Percentiles rank a stretch among this genome's conserved stretches.
These are phyloP conservation scores for Ditylenchus weischeri DNA, from an alignment of 2,888 invertebrate species.

Conservation along the genomic window DNA sequence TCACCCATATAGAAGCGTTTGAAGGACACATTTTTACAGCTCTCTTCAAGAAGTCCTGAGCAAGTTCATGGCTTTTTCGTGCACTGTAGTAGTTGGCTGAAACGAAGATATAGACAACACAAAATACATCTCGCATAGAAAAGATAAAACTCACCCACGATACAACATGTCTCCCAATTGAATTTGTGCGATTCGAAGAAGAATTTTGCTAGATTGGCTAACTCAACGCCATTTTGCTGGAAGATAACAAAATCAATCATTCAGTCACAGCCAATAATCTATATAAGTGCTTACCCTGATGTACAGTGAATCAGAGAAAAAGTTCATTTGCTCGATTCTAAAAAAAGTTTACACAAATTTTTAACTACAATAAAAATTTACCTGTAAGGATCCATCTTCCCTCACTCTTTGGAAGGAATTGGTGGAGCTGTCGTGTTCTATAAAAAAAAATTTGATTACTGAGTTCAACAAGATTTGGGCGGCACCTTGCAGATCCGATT, in stretches of 20 bases:
- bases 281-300: slow-evolving; percentile 64
- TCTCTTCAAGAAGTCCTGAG: slow-evolving; percentile 86
- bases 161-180: slow-evolving; percentile 92
- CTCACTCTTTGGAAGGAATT: slow-evolving; percentile 74
- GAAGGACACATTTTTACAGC: slow-evolving; percentile 48
- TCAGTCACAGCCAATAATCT: background rate
- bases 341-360: background rate
- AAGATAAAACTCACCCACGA: slow-evolving; percentile 71
- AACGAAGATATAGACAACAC: slow-evolving; percentile 36
- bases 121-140: background rate
- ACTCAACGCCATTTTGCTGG: slow-evolving; percentile 67
- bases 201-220: slow-evolving; percentile 87
- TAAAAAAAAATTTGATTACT: slow-evolving; percentile 13
- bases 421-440: slow-evolving; percentile 49
- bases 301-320: slow-evolving; percentile 90
- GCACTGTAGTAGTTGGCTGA: slow-evolving; percentile 93
- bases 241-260: slow-evolving; percentile 11
- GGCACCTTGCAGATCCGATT: slow-evolving; percentile 43
- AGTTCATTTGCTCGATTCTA: slow-evolving; percentile 84
- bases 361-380: background rate
- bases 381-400: slow-evolving; percentile 82
- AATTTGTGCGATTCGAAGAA: slow-evolving; percentile 92
- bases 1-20: slow-evolving; percentile 18
- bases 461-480: slow-evolving; percentile 3
- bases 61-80: slow-evolving; percentile 90